Conservation (phyloP, 2,797 vertebrate genomes). For the Rhynchonycteris naso region DNA sequence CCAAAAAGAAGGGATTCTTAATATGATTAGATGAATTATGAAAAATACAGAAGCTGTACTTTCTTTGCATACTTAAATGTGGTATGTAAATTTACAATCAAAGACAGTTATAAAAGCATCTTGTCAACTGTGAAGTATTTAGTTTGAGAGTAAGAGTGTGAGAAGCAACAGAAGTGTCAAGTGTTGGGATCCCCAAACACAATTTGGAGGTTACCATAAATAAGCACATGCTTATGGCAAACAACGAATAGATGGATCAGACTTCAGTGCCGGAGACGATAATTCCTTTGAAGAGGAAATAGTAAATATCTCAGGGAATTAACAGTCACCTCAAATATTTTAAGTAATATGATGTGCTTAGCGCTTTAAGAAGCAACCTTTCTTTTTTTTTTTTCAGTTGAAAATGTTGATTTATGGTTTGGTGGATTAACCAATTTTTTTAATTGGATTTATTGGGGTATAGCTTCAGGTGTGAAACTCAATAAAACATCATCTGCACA, state of each 20-base stretch:
- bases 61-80: neutral
- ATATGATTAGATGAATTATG: neutral
- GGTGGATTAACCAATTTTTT: too few relatives aligned
- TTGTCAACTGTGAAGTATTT: neutral
- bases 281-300: neutral
- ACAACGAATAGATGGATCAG: neutral
- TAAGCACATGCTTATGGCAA: neutral
- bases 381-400: neutral
- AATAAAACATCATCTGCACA: too few relatives aligned
- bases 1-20: neutral
- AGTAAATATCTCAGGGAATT: slow-evolving; percentile 32
- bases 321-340: neutral
- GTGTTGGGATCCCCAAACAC: neutral
- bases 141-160: neutral
- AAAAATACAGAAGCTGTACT: neutral
- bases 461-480: too few relatives aligned
- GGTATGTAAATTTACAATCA: slow-evolving; percentile 19
- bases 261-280: neutral
- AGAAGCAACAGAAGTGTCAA: neutral
- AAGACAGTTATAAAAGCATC: neutral
- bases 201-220: neutral
- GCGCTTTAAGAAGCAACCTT: neutral
- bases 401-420: too few relatives aligned
- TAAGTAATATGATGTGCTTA: neutral
- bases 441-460: too few relatives aligned